A percentile compares a stretch with the other conserved stretches of the same genome.
These are phyloP conservation scores for Craseonycteris thonglongyai DNA, from an alignment of 2,113 vertebrate species.

Conservation along the genomic window DNA sequence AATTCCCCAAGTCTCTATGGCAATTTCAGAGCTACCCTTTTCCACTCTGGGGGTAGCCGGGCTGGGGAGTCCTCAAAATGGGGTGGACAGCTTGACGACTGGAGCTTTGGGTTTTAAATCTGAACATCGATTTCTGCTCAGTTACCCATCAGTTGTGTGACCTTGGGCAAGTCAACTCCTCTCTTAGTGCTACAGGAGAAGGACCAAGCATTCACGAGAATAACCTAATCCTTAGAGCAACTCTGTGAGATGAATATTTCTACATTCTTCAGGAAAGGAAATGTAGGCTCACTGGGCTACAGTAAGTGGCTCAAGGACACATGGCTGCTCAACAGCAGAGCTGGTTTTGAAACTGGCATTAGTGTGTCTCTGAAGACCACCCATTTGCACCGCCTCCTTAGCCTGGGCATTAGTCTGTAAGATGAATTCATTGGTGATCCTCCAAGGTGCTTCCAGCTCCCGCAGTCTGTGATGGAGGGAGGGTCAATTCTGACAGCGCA, in stretches of 20 bases:
- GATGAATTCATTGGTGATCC: not conserved
- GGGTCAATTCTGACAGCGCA: not conserved
- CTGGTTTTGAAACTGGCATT: not conserved
- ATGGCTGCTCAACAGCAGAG: not conserved
- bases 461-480: not conserved
- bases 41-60: not conserved
- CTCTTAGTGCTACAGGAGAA: not conserved
- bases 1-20: not conserved
- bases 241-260: not conserved
- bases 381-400: not conserved
- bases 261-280: not conserved
- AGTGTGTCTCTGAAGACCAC: not conserved
- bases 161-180: not conserved
- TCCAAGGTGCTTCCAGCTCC: not conserved
- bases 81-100: not conserved
- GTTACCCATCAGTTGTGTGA: not conserved
- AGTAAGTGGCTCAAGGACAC: not conserved
- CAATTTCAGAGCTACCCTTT: not conserved
- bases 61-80: not conserved
- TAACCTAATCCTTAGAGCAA: not conserved
- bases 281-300: not conserved
- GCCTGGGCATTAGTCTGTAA: not conserved
- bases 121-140: too few relatives aligned
- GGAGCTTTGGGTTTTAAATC: not conserved
- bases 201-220: not conserved